These are phyloP conservation scores for Melinopterus prodromus DNA, from an alignment of 2,888 invertebrate species.

Conservation along the genomic window DNA sequence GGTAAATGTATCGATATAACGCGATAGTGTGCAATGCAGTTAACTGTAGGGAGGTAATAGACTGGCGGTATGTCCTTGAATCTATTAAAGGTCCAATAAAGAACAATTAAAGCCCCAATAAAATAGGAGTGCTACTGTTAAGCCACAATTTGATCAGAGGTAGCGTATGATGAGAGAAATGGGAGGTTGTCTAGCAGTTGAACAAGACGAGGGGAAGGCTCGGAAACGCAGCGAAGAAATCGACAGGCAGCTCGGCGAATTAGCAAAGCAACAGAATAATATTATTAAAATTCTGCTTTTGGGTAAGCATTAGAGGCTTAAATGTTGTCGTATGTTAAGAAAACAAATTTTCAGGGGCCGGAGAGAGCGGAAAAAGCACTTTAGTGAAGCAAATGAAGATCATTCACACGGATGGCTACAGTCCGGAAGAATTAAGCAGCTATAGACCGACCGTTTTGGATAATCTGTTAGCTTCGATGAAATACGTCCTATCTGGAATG, in stretches of 20 bases:
- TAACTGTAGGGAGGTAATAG: not conserved
- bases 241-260: slow-evolving; percentile 66
- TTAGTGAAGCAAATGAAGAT: slow-evolving; percentile 76
- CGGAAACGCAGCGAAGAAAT: slow-evolving; percentile 68
- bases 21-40: not conserved
- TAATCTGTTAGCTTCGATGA: slow-evolving; percentile 72
- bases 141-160: slow-evolving; percentile 7
- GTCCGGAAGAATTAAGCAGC: slow-evolving; percentile 66
- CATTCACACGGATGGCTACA: slow-evolving; percentile 73
- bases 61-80: slow-evolving; percentile 8
- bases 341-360: slow-evolving; percentile 63
- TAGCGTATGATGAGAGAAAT: slow-evolving; percentile 54
- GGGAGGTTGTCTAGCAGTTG: slow-evolving; percentile 71
- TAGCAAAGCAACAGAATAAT: slow-evolving; percentile 67
- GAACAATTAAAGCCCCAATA: slow-evolving; percentile 4
- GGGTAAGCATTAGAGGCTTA: slow-evolving; percentile 54
- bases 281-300: slow-evolving; percentile 70
- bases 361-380: slow-evolving; percentile 74
- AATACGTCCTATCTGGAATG: slow-evolving; percentile 73
- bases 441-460: slow-evolving; percentile 72
- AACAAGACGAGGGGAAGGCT: slow-evolving; percentile 68
- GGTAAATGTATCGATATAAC: not conserved
- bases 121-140: not conserved
- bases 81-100: slow-evolving; percentile 19
- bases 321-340: slow-evolving; percentile 5